These are phyloP conservation scores for Enteromius paludinosus DNA, from an alignment of 2,797 vertebrate species.

Conservation along the genomic window DNA sequence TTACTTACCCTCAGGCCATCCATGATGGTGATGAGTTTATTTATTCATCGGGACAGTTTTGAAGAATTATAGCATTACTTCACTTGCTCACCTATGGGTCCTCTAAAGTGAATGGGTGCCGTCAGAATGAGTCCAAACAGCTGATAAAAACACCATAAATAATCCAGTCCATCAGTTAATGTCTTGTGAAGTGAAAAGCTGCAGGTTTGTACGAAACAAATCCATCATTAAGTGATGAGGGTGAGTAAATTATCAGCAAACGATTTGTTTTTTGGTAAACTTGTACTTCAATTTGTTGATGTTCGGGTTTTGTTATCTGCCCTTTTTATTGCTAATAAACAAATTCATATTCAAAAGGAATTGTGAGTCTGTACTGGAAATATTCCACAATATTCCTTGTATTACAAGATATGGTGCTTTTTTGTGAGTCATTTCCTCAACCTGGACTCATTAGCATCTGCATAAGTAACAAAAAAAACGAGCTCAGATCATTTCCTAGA, in stretches of 20 bases:
- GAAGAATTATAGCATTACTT: background rate
- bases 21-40: background rate
- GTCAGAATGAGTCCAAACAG: background rate
- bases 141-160: background rate
- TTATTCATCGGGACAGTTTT: background rate
- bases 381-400: constrained; percentile 5
- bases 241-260: background rate
- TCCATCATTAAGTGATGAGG: background rate
- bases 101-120: background rate
- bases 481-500: background rate
- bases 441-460: background rate
- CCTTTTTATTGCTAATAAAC: constrained; percentile 59
- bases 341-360: background rate
- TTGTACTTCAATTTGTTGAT: constrained; percentile 10
- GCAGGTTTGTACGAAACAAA: background rate
- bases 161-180: background rate
- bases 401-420: constrained; percentile 40
- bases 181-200: background rate
- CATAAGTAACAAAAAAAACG: background rate
- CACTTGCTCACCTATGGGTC: background rate
- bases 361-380: background rate
- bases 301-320: constrained; percentile 57
- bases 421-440: constrained; percentile 13
- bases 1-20: background rate
- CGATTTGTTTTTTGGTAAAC: background rate